A percentile compares a stretch with the other conserved stretches of the same genome.
These are phyloP conservation scores for Narcine bancroftii DNA, from an alignment of 2,113 vertebrate species.

Conservation along the genomic window DNA sequence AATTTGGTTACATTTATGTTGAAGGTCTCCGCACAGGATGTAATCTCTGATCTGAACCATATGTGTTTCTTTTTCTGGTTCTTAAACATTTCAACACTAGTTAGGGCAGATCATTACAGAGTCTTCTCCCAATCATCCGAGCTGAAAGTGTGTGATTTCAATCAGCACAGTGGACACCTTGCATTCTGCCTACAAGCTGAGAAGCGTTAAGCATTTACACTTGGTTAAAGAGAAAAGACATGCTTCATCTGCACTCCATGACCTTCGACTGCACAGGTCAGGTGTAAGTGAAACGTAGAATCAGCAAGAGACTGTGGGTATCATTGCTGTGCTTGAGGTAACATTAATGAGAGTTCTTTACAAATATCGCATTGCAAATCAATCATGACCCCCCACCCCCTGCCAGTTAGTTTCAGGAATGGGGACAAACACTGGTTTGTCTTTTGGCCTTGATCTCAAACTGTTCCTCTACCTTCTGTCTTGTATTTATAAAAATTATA, in stretches of 20 bases:
- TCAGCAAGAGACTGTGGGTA: not conserved
- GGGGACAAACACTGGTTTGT: not conserved
- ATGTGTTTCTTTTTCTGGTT: not conserved
- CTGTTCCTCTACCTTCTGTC: not conserved
- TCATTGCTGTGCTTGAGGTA: not conserved
- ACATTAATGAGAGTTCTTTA: not conserved
- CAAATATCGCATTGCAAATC: not conserved
- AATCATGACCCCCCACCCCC: not conserved
- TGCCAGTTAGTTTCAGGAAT: not conserved
- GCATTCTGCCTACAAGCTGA: not conserved
- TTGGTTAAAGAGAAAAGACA: not conserved
- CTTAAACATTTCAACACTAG: not conserved
- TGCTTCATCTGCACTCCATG: not conserved
- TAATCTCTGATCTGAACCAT: conserved; percentile 2
- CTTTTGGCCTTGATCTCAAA: not conserved
- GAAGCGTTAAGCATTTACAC: not conserved
- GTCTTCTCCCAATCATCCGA: not conserved
- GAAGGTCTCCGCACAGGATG: not conserved
- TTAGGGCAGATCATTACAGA: not conserved
- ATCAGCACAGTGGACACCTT: not conserved
- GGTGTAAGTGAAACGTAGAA: not conserved
- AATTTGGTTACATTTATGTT: conserved; percentile 2
- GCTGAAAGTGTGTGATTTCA: not conserved
- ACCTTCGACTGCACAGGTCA: not conserved
- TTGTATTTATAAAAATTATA: not conserved